A percentile compares a stretch with the other conserved stretches of the same genome.
Conservation (phyloP, 2,797 vertebrate genomes). For the Poliocrania exsul region DNA sequence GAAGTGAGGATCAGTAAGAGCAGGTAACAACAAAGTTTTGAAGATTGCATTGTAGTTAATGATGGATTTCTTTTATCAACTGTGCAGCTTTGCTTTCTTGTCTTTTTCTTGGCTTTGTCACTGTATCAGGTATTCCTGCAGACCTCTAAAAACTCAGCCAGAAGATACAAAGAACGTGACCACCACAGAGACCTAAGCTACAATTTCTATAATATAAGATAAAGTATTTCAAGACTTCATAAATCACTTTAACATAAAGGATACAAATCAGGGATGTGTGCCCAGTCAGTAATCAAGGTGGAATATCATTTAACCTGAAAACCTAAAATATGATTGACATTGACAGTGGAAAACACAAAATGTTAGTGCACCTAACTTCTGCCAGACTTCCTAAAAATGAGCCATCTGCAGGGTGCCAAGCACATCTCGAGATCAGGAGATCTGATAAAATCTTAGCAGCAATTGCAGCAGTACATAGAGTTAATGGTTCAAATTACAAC, state of each 20-base stretch:
- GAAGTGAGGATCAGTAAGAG: background rate
- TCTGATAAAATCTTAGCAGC: background rate
- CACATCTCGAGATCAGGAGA: background rate
- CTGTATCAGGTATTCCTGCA: background rate
- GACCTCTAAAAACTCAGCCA: background rate
- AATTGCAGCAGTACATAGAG: background rate
- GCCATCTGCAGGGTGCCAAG: background rate
- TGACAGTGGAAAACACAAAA: background rate
- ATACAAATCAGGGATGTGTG: rapidly evolving
- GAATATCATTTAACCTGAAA: background rate
- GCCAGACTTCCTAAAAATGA: background rate
- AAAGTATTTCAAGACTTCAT: background rate
- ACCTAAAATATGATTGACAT: background rate
- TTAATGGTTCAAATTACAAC: background rate
- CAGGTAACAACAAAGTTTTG: background rate
- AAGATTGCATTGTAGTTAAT: background rate
- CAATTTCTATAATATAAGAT: background rate
- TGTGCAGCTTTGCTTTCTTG: background rate
- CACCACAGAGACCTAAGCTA: background rate
- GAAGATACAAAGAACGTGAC: background rate
- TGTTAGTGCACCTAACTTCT: background rate
- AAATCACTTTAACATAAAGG: background rate
- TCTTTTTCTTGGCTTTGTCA: background rate
- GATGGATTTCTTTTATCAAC: background rate
- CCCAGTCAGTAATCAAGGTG: background rate